Conservation (phyloP, 37 sponge, comb jelly and placozoan species). For the Halichondria panicea region DNA sequence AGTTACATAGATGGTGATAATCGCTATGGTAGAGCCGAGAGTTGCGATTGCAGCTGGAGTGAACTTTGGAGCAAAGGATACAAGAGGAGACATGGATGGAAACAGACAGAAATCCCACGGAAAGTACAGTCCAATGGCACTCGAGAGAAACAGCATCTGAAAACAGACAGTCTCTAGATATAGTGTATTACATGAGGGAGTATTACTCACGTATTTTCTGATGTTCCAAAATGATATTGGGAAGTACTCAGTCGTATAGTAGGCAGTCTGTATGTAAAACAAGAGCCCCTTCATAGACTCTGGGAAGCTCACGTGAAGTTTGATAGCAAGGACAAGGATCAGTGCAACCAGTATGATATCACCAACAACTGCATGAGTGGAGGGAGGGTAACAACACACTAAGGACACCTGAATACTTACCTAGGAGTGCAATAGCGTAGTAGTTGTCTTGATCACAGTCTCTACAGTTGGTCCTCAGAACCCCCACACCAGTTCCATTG, state of each 20-base stretch:
- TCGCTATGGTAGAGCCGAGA: background rate
- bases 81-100: slow-evolving; percentile 29
- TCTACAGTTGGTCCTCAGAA: slow-evolving; percentile 53
- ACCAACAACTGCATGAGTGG: slow-evolving; percentile 32
- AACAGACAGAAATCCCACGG: slow-evolving; percentile 69
- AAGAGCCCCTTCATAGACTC: slow-evolving; percentile 47
- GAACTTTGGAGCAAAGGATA: slow-evolving; percentile 26
- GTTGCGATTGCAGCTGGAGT: slow-evolving; percentile 29
- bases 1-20: background rate
- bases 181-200: background rate
- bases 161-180: background rate
- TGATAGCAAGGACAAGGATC: slow-evolving; percentile 25
- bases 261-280: slow-evolving; percentile 67
- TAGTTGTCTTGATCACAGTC: background rate
- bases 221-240: slow-evolving; percentile 56
- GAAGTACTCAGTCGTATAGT: slow-evolving; percentile 44
- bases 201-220: slow-evolving; percentile 53
- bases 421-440: slow-evolving; percentile 15
- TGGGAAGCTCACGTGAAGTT: slow-evolving; percentile 35
- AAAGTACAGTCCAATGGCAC: slow-evolving; percentile 59
- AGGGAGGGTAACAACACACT: slow-evolving; percentile 16
- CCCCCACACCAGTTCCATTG: slow-evolving; percentile 27
- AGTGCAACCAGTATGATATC: slow-evolving; percentile 5
- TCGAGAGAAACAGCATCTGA: slow-evolving; percentile 58
- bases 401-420: too few species aligned